phyloP scores from a whole-genome alignment of 2,888 invertebrate genomes.

The Stomorhina lunata region DNA sequence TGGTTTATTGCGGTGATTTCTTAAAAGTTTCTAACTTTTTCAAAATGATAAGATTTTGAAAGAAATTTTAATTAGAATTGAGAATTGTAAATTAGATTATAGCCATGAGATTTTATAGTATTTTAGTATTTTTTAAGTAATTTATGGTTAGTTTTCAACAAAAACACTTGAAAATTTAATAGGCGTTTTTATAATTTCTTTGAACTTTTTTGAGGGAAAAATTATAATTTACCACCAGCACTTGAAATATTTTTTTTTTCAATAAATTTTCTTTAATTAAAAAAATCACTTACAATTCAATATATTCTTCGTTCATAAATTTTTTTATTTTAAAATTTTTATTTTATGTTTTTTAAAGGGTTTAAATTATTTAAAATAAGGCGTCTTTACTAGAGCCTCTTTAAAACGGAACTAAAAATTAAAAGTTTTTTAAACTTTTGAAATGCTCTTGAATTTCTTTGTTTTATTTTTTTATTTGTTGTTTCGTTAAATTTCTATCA shows the following conservation, averaged over 20 bases:
- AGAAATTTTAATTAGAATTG: no score
- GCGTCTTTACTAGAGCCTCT: conserved; percentile 69
- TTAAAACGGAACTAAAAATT: conserved; percentile 73
- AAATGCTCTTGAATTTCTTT: background rate
- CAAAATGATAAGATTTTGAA: no score
- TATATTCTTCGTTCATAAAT: conserved; percentile 67
- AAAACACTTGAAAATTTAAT: conserved; percentile 2
- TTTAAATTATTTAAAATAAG: background rate
- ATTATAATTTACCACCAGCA: conserved; percentile 33
- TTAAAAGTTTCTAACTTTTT: no score
- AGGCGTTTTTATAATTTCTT: background rate
- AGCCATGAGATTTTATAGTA: no score
- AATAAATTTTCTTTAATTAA: background rate
- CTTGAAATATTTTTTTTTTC: conserved; percentile 34
- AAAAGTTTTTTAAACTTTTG: conserved; percentile 43
- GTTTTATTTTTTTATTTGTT: conserved; percentile 6
- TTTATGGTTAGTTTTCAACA: no score
- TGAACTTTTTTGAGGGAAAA: background rate
- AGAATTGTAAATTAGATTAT: no score
- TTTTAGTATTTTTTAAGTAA: no score
- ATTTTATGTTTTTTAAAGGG: background rate
- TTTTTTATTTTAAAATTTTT: background rate
- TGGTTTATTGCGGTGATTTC: no score
- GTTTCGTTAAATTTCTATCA: conserved; percentile 1
- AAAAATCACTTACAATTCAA: conserved; percentile 71